Base-by-base conservation (phyloP, 30 jellyfish, hydroid and myxozoan species). In the Hydractinia symbiolongicarpus region DNA sequence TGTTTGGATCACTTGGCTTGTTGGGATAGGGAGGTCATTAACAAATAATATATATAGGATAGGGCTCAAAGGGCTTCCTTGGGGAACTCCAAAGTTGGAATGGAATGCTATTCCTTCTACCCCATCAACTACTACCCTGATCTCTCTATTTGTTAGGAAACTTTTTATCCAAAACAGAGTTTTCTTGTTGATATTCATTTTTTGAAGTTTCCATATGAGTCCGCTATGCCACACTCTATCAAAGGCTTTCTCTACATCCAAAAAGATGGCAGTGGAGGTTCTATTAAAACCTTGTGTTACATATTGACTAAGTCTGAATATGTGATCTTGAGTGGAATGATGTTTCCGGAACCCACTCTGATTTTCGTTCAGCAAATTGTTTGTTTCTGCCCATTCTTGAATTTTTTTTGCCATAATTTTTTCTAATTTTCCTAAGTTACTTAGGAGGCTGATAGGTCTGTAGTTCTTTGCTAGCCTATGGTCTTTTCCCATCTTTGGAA, bases 21-120 rank as follows among this genome's bases (percentile, higher is more conserved):
- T 13, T 1, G 69, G 69, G 15, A 58, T 58, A 30, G 44, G 44
- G 44, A 30, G 2, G 69, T 58, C 69, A 16, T 13, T 11, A 13
- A 58, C 69, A 16, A 11, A 58, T 58, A 58, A 11, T 58, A 58
- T 58, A 58, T 11, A 58, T 58, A 58, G 3, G 19, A 58, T 58
- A 58, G 69, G 69, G 19, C 69, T 58, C 69, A 58, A 16, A 16
- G 69, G 69, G 69, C 69, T 58, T 11, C 69, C 69, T 16, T 58
- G 69, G 19, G 69, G 69, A 11, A 58, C 69, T 58, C 69, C 69
- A 16, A 11, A 58, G 69, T 58, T 58, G 15, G 1, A 3, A 16
- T 13, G 2, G 19, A 58, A 58, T 0, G 17, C 19, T 3, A 11
- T 58, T 13, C 69, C 19, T 58, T 58, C 19, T 13, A 11, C 19